Percentiles rank a stretch among this genome's conserved stretches.
These are phyloP conservation scores for Ashinkailepas kermadecensis DNA, from an alignment of 2,888 invertebrate species.

Conservation along the genomic window DNA sequence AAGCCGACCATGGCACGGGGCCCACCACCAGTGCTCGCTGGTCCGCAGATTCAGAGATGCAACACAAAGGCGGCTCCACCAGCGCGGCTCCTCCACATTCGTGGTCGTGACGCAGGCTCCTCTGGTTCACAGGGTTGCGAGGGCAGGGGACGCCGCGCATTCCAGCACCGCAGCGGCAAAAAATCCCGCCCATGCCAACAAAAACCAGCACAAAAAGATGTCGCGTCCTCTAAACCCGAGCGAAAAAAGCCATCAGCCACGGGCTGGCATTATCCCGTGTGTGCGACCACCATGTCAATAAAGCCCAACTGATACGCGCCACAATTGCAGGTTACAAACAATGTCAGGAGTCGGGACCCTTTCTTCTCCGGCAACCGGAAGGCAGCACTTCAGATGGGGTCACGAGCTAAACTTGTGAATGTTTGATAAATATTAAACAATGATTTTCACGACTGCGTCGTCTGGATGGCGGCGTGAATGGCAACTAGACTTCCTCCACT, in stretches of 20 bases:
- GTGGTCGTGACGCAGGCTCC: too few species aligned
- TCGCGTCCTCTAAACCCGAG: not conserved
- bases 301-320: not conserved
- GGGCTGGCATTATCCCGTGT: not conserved
- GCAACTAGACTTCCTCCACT: too few species aligned
- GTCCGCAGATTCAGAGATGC: not conserved
- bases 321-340: not conserved
- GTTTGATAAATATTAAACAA: too few species aligned
- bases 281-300: not conserved
- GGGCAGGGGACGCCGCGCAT: not conserved
- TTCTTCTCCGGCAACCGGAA: too few species aligned
- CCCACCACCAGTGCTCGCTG: too few species aligned
- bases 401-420: too few species aligned
- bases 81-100: too few species aligned
- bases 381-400: too few species aligned
- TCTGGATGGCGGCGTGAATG: too few species aligned
- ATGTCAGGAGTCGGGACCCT: not conserved
- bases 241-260: not conserved
- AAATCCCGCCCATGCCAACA: not conserved
- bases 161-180: not conserved
- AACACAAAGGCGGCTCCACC: not conserved
- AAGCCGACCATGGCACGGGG: too few species aligned
- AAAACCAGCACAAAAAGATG: not conserved
- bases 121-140: too few species aligned
- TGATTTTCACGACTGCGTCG: too few species aligned